phyloP scores from a whole-genome alignment of 2,797 vertebrate species.

The Pogonophryne albipinna region DNA sequence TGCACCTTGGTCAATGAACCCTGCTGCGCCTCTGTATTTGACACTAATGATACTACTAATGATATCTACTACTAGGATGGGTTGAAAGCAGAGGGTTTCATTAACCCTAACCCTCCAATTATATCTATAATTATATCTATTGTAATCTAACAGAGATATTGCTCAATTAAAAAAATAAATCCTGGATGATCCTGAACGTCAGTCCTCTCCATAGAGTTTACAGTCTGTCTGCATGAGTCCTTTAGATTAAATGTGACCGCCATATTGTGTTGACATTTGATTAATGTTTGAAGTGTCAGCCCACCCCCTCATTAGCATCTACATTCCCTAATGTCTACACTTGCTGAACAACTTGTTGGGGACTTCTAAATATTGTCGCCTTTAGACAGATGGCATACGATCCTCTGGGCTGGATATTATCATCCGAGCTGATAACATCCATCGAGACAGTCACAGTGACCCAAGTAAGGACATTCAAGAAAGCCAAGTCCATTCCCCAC shows the following conservation, averaged over 20 bases:
- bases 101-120: no score
- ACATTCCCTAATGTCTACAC: not conserved
- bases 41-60: conserved; percentile 1
- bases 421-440: conserved; percentile 47
- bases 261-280: not conserved
- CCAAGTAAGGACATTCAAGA: conserved; percentile 54
- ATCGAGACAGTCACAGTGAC: conserved; percentile 50
- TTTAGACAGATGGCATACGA: conserved; percentile 19
- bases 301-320: conserved; percentile 8
- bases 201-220: no score
- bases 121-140: no score
- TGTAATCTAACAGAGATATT: no score
- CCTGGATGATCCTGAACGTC: no score
- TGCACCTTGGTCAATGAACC: not conserved
- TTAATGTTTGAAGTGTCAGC: conserved; percentile 1
- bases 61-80: not conserved
- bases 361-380: conserved; percentile 15
- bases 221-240: not conserved
- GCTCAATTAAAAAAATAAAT: no score
- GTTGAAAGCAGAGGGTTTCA: no score
- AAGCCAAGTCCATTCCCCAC: conserved; percentile 34
- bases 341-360: conserved; percentile 24
- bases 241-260: not conserved
- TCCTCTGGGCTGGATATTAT: conserved; percentile 39
- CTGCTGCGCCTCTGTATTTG: conserved; percentile 12